Base-by-base conservation (phyloP, 2,113 vertebrate species). In the Cynoglossus semilaevis region DNA sequence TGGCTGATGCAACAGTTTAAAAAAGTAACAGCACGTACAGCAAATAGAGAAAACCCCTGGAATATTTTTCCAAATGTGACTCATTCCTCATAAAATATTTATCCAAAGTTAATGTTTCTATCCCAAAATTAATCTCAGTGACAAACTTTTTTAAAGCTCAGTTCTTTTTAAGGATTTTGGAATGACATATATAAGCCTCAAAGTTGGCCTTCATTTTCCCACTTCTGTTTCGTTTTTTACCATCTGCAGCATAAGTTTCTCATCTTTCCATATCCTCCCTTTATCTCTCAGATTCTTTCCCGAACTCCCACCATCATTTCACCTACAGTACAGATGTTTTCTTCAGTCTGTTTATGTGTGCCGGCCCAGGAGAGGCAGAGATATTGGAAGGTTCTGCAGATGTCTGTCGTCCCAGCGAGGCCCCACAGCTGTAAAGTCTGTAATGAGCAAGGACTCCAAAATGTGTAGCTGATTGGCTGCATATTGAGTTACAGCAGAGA, bases 371-470 rank as follows among this genome's bases (percentile, higher is more conserved):
- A 79, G 70, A 71, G 79, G 56, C 38, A 62, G 22, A 67, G 55
- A 74, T 67, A 77, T 76, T 80, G 71, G 77, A 83, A 80, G 83
- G 80, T 89, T 83, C 72, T 81, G 74, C 83, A 88, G 80, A 86
- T 87, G 82, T 82, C 68, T 66, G 73, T 60, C 74, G 74, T 57
- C 72, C 15, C 67, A 44, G 56, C 41, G 15, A 63, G 51, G 69
- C 67, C 58, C 76, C 59, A 17, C 86, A 86, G 85, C 83, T 89
- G 80, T 71, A 67, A 86, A 84, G 63, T 57, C 67, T 74, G 74
- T 80, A 79, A 79, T 63, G 65, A 66, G 60, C 53, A 46, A 59
- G 57, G 22, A 72, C 58, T 55, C 57, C 29, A 45, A 76, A 84
- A 63, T 67, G 63, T 77, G 17, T 15, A 11, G 67, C 54, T 85